A percentile compares a stretch with the other conserved stretches of the same genome.
These are phyloP conservation scores for Lepisosteus osseus DNA, from an alignment of 2,113 vertebrate species.

Conservation along the genomic window DNA sequence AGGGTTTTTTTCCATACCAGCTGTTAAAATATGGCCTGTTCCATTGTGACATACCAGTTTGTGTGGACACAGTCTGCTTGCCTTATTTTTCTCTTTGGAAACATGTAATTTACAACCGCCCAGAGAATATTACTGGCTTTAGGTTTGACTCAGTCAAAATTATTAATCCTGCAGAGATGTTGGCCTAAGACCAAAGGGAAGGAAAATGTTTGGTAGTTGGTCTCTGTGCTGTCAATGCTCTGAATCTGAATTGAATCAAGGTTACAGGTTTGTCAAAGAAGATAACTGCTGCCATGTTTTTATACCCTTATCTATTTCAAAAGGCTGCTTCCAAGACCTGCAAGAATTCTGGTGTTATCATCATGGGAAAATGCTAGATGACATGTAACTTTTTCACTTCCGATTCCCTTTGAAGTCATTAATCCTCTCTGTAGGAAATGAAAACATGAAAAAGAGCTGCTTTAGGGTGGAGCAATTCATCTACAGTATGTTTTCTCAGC, in stretches of 20 bases:
- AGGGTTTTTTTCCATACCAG: constrained; percentile 38
- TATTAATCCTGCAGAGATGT: constrained; percentile 54
- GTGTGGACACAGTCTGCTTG: constrained; percentile 6
- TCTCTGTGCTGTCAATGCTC: constrained; percentile 1
- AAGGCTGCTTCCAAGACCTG: background rate
- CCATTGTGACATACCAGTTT: constrained; percentile 50
- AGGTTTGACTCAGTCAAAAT: constrained; percentile 46
- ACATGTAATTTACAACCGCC: constrained; percentile 55
- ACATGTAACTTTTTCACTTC: constrained; percentile 50
- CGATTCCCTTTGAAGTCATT: constrained; percentile 29
- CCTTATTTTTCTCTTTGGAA: constrained; percentile 26
- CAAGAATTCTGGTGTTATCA: constrained; percentile 4
- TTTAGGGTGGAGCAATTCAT: background rate
- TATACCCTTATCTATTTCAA: background rate
- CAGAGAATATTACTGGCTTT: constrained; percentile 50
- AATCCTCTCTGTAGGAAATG: constrained; percentile 36
- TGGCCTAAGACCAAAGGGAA: constrained; percentile 22
- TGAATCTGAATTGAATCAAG: constrained; percentile 10
- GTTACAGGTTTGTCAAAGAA: background rate
- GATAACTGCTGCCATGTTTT: background rate
- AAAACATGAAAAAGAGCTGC: constrained; percentile 22
- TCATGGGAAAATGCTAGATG: constrained; percentile 42
- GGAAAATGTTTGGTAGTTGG: constrained; percentile 1
- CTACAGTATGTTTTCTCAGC: background rate
- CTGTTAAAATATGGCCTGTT: constrained; percentile 61